Evolutionary conservation across 2,113 vertebrate genomes (phyloP), one percentile per base, ranked within the genome.

Genomic region (Megaceryle maxima): DNA sequence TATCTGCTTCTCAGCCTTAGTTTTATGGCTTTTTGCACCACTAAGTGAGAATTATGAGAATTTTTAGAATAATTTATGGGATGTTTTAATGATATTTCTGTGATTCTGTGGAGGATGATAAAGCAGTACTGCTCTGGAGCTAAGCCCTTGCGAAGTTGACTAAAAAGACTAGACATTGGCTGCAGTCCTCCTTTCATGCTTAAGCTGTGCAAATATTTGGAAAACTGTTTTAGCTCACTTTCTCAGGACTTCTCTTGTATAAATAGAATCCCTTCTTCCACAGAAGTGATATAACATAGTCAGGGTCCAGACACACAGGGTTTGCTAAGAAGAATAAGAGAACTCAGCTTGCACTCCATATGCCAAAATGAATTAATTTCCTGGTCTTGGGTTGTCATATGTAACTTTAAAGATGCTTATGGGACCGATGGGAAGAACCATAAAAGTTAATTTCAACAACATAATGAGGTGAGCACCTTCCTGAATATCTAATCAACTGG

Each of bases 171-270:
- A 64, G 13, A 79, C 33, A 13, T 29, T 93, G 82, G 87, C 75
- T 83, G 24, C 26, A 66, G 53, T 53, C 19, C 53, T 89, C 53
- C n/a, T 66, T 60, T 86, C 84, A 69, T 83, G 51, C 70, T 79
- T 83, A 90, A 90, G 67, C 64, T 56, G 43, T 25, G 56, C 67
- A 94, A 95, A 87, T 70, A 88, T 74, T 83, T 77, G 77, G 74
- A 95, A 88, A 93, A 84, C 70, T 51, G 50, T 10, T 94, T 86
- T 22, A 91, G 60, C 72, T 90, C 60, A 66, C 56, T 91, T 95
- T 95, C 93, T 96, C 76, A 92, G 63, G 68, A 83, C 64, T 90
- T 74, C 31, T 82, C 57, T 73, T 3, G 5, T 37, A 74, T 90
- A 93, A 96, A 87, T 62, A 83, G 77, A 78, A 85, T 26, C 57